Base-by-base conservation (phyloP, 2,888 invertebrate genomes). In the Caenorhabditis angaria region DNA sequence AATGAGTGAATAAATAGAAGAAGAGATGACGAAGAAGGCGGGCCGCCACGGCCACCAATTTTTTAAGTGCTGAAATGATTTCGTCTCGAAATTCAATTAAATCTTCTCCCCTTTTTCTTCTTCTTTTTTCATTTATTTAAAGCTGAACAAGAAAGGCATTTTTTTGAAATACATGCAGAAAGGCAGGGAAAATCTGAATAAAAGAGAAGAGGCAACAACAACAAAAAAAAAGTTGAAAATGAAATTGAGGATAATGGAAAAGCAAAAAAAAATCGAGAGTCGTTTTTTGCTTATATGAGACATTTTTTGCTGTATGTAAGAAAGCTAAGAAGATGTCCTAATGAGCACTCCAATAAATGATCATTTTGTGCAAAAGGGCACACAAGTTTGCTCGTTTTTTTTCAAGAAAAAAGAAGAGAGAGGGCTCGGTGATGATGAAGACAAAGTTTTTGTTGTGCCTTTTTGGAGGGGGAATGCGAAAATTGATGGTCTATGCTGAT, bases 51-150 rank as follows among this genome's bases (percentile, higher is more conserved):
- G 50, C 50, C 50, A 50, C 20, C 50, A 50, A 60, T 47, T 50
- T 70, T 69, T 70, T 65, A 65, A 65, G 70, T 70, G 70, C 70
- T 59, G 65, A 70, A 70, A 65, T 70, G 65, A 65, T 70, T 70
- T 71, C 66, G 71, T 58, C 71, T 58, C 70, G 66, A 71, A 71
- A 71, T 71, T 71, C 71, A 71, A 71, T 71, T 71, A 71, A 71
- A 66, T 61, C 41, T 41, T 41, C 41, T 41, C 18, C 18, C 41
- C 41, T 41, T 32, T 41, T 41, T 41, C 18, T 41, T 18, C 10
- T 5, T 18, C 41, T 18, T 41, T 41, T 41, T 41, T 41, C 41
- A 41, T 41, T 41, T 41, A n/a, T n/a, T n/a, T n/a, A n/a, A n/a
- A n/a, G n/a, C n/a, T n/a, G n/a, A n/a, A n/a, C n/a, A n/a, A n/a